These are phyloP conservation scores for Laupala kohalensis DNA, from an alignment of 1,140 invertebrate genomes.

Conservation along the genomic window DNA sequence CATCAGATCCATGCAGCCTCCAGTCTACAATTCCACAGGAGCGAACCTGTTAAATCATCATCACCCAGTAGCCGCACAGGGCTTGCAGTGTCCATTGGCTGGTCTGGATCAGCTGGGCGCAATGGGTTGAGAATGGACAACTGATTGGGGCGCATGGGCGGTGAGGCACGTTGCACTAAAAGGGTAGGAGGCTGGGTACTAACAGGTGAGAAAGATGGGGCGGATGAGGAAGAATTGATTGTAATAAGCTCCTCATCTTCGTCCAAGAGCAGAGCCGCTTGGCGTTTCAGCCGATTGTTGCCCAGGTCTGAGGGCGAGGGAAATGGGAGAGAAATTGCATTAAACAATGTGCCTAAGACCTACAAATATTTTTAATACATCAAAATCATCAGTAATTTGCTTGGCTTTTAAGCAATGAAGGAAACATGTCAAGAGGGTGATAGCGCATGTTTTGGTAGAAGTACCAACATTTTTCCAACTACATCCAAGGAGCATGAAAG, in stretches of 20 bases:
- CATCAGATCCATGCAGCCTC: neutral
- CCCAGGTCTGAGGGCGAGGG: neutral
- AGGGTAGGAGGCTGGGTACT: neutral
- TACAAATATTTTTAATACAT: too few species aligned
- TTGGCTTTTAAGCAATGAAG: too few species aligned
- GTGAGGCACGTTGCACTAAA: neutral
- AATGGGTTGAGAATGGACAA: conserved; percentile 14
- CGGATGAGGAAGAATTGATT: too few species aligned
- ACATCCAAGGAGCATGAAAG: too few species aligned
- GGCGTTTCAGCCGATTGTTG: conserved; percentile 7
- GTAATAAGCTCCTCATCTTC: conserved; percentile 6
- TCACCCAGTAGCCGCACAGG: neutral
- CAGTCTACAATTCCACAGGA: neutral
- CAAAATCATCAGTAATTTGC: too few species aligned
- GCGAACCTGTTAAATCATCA: neutral
- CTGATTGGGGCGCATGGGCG: conserved; percentile 14
- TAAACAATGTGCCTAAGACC: too few species aligned
- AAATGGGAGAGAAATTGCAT: neutral
- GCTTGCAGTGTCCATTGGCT: neutral
- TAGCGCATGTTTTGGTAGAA: too few species aligned
- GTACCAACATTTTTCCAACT: too few species aligned
- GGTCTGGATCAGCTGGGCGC: conserved; percentile 6
- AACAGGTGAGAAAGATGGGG: neutral
- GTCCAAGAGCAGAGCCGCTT: conserved; percentile 5
- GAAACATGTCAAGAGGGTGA: too few species aligned